Conservation (phyloP, 2,888 invertebrate species). For the Aquatica leii region DNA sequence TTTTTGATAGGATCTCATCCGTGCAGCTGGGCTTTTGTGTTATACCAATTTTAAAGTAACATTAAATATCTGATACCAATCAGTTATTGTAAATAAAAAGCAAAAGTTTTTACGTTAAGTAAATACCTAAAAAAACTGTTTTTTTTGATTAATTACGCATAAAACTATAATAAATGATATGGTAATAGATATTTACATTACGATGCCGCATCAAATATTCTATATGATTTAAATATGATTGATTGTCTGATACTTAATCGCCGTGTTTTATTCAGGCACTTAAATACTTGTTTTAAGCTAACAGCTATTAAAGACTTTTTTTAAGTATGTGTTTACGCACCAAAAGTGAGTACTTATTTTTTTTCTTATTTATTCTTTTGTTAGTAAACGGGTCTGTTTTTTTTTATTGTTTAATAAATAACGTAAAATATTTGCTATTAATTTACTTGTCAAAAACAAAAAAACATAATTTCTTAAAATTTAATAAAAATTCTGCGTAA, state of each 20-base stretch:
- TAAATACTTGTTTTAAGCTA: slow-evolving; percentile 3
- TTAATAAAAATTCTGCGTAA: too few relatives aligned
- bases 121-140: too few relatives aligned
- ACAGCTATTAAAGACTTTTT: slow-evolving; percentile 1
- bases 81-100: slow-evolving; percentile 40
- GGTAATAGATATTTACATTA: slow-evolving; percentile 40
- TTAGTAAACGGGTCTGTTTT: too few relatives aligned
- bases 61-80: slow-evolving; percentile 55
- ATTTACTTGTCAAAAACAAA: too few relatives aligned
- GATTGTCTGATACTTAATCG: slow-evolving; percentile 30
- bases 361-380: too few relatives aligned
- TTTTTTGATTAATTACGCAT: slow-evolving; percentile 47
- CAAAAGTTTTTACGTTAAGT: background rate
- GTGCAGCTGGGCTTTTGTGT: slow-evolving; percentile 56
- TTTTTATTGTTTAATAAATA: too few relatives aligned
- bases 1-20: slow-evolving; percentile 56
- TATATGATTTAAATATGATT: slow-evolving; percentile 28
- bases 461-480: too few relatives aligned
- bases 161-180: slow-evolving; percentile 36
- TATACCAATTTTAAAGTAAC: slow-evolving; percentile 57
- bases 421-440: too few relatives aligned
- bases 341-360: too few relatives aligned
- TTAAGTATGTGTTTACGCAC: background rate
- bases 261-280: slow-evolving; percentile 21
- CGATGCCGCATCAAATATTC: slow-evolving; percentile 23